Conservation (phyloP, 2,888 invertebrate species). For the Diadromus collaris region DNA sequence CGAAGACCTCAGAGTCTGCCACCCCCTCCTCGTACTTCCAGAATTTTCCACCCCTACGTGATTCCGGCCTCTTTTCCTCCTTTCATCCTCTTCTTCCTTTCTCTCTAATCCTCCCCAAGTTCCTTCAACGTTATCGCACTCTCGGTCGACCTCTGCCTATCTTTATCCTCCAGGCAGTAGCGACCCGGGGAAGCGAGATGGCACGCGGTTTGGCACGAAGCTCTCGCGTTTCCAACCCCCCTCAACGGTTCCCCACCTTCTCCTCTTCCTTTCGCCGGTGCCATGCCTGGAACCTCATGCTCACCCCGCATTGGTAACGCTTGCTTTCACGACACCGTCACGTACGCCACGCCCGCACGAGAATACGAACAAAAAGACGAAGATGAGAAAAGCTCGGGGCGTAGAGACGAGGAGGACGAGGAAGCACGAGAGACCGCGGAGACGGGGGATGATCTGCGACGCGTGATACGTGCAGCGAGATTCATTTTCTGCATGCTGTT, state of each 20-base stretch:
- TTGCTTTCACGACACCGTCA: conserved; percentile 60
- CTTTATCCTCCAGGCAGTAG: conserved; percentile 16
- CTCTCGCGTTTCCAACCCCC: conserved; percentile 36
- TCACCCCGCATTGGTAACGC: conserved; percentile 59
- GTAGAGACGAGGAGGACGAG: neutral
- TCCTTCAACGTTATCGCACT: conserved; percentile 37
- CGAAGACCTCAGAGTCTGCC: conserved; percentile 14
- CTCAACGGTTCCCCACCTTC: conserved; percentile 30
- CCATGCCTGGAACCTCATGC: conserved; percentile 49
- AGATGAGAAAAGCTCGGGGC: neutral
- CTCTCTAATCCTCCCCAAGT: conserved; percentile 28
- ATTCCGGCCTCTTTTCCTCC: conserved; percentile 40
- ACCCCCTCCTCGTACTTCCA: conserved; percentile 45
- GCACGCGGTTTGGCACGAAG: conserved; percentile 9
- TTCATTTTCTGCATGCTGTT: conserved; percentile 19
- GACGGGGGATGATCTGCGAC: conserved; percentile 25
- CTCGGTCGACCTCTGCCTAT: conserved; percentile 32
- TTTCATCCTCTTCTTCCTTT: conserved; percentile 34
- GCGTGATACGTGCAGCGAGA: conserved; percentile 27
- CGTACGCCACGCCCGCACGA: conserved; percentile 57
- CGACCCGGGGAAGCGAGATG: conserved; percentile 3
- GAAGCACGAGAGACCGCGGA: conserved; percentile 18
- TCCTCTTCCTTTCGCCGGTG: conserved; percentile 44
- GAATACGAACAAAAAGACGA: conserved; percentile 33
- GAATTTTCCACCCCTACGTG: conserved; percentile 48